phyloP scores from a whole-genome alignment of 1,140 invertebrate species.

The Hetaerina americana region DNA sequence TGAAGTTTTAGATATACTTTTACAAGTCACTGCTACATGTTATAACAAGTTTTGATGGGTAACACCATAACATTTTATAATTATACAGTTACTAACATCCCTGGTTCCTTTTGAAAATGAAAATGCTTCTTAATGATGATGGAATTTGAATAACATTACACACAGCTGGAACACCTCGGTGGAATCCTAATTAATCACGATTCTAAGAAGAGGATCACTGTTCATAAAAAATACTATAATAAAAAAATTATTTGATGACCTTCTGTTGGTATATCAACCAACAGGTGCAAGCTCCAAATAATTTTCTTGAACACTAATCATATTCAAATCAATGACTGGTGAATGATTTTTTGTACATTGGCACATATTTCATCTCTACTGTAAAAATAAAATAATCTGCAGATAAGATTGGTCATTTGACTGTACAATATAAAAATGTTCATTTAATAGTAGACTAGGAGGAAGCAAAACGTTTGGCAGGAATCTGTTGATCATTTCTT shows the following conservation, averaged over 20 bases:
- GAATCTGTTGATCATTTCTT: not conserved
- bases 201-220: not conserved
- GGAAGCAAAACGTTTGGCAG: not conserved
- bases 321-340: too few species aligned
- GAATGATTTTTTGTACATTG: not conserved
- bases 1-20: too few species aligned
- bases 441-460: not conserved
- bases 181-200: too few species aligned
- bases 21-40: too few species aligned
- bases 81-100: too few species aligned
- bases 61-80: too few species aligned
- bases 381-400: not conserved
- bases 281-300: not conserved
- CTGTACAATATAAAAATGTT: not conserved
- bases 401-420: not conserved
- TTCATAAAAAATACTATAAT: not conserved
- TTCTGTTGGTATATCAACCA: not conserved
- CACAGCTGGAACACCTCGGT: too few species aligned
- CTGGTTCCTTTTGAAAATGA: too few species aligned
- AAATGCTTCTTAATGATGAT: too few species aligned
- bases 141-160: too few species aligned
- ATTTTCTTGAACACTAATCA: not conserved
- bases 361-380: not conserved
- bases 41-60: too few species aligned
- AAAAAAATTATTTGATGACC: not conserved